Percentiles rank a stretch among this genome's conserved stretches.
Evolutionary conservation across 1,140 invertebrate genomes (phyloP).

Genomic region (Zaprionus africanus): DNA sequence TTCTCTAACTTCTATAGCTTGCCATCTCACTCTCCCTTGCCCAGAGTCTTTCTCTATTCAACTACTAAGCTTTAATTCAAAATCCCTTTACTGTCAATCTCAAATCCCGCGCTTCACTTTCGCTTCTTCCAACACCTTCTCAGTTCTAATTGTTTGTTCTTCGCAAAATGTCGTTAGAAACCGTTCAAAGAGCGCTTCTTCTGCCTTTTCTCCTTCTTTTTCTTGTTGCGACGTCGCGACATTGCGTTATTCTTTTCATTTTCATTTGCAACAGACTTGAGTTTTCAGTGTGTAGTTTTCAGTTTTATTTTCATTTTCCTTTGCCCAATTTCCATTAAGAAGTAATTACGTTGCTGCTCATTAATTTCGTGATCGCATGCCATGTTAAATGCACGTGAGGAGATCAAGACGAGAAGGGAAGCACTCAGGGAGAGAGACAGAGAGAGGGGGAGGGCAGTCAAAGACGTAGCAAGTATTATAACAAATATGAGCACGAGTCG

Average conservation of each 20-base stretch:
- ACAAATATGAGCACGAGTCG: conserved; percentile 45
- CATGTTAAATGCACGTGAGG: conserved; percentile 58
- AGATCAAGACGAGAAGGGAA: conserved; percentile 12
- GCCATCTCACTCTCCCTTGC: too few relatives aligned
- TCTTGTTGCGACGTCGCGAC: conserved; percentile 1
- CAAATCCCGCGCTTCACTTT: conserved; percentile 5
- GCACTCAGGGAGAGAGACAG: neutral
- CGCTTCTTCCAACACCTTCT: conserved; percentile 8
- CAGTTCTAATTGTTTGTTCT: neutral
- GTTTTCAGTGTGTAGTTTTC: conserved; percentile 16
- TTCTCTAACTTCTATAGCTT: too few relatives aligned
- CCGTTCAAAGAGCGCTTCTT: neutral
- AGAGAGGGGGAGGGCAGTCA: neutral
- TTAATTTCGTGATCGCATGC: conserved; percentile 80
- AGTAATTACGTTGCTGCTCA: conserved; percentile 80
- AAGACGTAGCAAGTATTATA: conserved; percentile 23
- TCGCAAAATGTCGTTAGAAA: neutral
- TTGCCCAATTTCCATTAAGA: conserved; percentile 80
- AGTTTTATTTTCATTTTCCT: conserved; percentile 54
- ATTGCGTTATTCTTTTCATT: conserved; percentile 30
- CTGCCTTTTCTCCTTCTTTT: conserved; percentile 16
- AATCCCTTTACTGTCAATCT: neutral
- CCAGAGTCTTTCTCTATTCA: too few relatives aligned
- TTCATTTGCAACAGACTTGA: conserved; percentile 16
- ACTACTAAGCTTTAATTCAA: too few relatives aligned